Evolutionary conservation across 2,797 vertebrate species (phyloP), one percentile per base, ranked within the genome.

Genomic region (Tapera naevia): DNA sequence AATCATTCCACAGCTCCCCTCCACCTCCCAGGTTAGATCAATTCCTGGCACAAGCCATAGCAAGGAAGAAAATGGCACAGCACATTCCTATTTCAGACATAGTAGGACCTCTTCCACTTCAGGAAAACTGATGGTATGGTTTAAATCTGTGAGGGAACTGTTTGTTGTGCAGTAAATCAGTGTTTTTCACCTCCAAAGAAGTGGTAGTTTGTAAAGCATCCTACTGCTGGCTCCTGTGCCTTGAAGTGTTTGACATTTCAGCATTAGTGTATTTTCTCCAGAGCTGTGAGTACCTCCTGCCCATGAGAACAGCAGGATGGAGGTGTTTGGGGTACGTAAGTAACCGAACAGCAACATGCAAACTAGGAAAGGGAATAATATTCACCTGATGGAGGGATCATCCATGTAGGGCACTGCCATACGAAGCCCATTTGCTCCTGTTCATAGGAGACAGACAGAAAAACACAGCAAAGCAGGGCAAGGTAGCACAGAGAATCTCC

Each of bases 41-140:
- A 30, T 54, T 11, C 32, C 41, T 4, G 7, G 27, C 54, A 62
- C 17, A 78, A 67, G 35, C 45, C n/a, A 11, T n/a, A 69, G n/a
- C 33, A 69, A 67, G 46, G 56, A 72, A 39, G 48, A 39, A 66
- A 86, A 64, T 28, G 37, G 30, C 27, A 50, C 0, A 1, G 22
- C 25, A 37, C 0, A 0, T 5, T 67, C 54, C 28, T 67, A 0
- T 86, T 75, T 90, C 45, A 90, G 76, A 21, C 10, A 6, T 11
- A 7, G 33, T 53, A 33, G 41, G 28, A 43, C 27, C 41, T 66
- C 17, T 37, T 74, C 18, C 35, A 66, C 14, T n/a, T 30, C 33
- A 73, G 60, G 56, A 91, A 73, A 65, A 76, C 37, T 24, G 39
- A 18, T 41, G 28, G 19, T 32, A 27, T 48, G 22, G 46, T 50